Conservation (phyloP, 2,888 invertebrate species). For the Melieria picta region DNA sequence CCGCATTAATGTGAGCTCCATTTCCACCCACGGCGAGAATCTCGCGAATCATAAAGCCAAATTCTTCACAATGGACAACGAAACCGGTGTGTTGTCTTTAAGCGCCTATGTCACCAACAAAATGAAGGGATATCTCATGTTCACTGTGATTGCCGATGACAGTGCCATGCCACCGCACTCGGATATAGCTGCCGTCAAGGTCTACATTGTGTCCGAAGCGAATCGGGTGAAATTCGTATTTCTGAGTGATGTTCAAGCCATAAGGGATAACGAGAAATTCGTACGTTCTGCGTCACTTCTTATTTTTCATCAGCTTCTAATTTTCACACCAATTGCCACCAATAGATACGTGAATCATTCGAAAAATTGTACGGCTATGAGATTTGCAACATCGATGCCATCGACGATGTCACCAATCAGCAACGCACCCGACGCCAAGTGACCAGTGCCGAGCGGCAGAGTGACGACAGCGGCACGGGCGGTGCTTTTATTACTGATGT, state of each 20-base stretch:
- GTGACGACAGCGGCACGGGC: neutral
- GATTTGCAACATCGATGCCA: conserved; percentile 71
- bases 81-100: conserved; percentile 66
- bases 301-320: neutral
- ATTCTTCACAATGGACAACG: conserved; percentile 66
- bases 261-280: conserved; percentile 59
- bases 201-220: conserved; percentile 70
- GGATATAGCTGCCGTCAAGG: conserved; percentile 67
- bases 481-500: conserved; percentile 55
- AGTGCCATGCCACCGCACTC: conserved; percentile 62
- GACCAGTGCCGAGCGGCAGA: conserved; percentile 5
- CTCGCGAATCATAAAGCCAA: conserved; percentile 63
- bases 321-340: neutral
- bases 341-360: conserved; percentile 70
- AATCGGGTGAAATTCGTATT: conserved; percentile 67
- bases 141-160: conserved; percentile 70
- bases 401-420: conserved; percentile 53
- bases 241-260: conserved; percentile 40
- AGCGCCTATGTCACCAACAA: conserved; percentile 38
- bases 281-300: conserved; percentile 64
- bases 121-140: conserved; percentile 70
- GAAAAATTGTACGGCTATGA: conserved; percentile 68
- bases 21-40: conserved; percentile 65
- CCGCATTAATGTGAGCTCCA: conserved; percentile 62
- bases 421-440: neutral